A percentile compares a stretch with the other conserved stretches of the same genome.
Evolutionary conservation across 2,113 vertebrate species (phyloP).

Genomic region (Columba janthina): DNA sequence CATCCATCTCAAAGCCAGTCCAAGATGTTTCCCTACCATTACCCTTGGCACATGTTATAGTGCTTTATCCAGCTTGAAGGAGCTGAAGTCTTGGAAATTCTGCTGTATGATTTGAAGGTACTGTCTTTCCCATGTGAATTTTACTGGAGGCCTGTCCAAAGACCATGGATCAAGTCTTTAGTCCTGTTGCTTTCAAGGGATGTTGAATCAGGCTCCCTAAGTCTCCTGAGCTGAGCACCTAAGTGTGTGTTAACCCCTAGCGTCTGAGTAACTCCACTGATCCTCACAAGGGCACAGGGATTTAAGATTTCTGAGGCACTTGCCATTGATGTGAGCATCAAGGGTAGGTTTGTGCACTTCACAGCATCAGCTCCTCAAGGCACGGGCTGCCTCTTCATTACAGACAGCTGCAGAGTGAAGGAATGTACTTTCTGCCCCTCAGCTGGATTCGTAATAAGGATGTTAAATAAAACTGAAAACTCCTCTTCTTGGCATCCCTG

Average conservation of each 20-base stretch:
- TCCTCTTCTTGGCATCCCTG: neutral
- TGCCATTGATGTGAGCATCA: fast-evolving
- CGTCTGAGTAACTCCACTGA: neutral
- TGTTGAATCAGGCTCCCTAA: neutral
- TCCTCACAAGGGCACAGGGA: fast-evolving
- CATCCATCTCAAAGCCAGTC: neutral
- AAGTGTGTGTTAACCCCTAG: neutral
- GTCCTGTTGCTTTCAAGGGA: neutral
- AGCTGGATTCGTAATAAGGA: neutral
- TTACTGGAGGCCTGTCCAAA: neutral
- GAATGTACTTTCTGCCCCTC: neutral
- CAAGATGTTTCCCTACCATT: neutral
- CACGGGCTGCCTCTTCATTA: fast-evolving
- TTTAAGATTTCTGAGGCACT: neutral
- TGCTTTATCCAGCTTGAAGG: neutral
- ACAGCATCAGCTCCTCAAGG: neutral
- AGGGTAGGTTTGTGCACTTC: neutral
- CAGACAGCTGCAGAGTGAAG: neutral
- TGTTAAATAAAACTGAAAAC: neutral
- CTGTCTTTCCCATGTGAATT: neutral
- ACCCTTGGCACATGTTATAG: neutral
- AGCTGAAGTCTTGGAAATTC: neutral
- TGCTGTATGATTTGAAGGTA: neutral
- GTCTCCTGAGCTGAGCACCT: neutral
- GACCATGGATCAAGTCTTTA: neutral